Evolutionary conservation across 2,797 vertebrate species (phyloP), one percentile per base, ranked within the genome.

Genomic region (Saxicola maurus): DNA sequence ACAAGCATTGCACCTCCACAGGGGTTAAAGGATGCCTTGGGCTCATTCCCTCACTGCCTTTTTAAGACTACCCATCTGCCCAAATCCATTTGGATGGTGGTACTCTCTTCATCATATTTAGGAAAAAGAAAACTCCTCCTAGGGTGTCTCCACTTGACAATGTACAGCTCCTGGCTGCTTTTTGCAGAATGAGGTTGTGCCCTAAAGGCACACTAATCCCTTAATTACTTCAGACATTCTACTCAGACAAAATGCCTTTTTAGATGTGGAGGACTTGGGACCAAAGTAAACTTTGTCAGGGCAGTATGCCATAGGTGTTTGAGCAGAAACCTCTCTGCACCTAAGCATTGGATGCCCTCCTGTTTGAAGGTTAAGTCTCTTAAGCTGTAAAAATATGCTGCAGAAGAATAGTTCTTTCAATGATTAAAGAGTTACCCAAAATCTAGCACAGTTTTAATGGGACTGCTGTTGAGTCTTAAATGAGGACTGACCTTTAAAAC

Each of bases 341-440:
- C 52, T 12, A 48, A n/a, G 18, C 46, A 23, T 30, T 65, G 67
- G 25, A 40, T 72, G 23, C 23, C 59, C 42, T 69, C 7, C 61
- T 88, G n/a, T 72, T 81, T 60, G 51, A 83, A 0, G 53, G 55
- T 60, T 37, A 46, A 66, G 17, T 46, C 33, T 93, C 24, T 60
- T 80, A 71, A 83, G 14, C 56, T 69, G 25, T 79, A 33, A 90
- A 90, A 79, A 78, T 46, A 53, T 1, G 13, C 35, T 69, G 27
- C 56, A 65, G 51, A 86, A 87, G 17, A 87, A 37, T 7, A 57
- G 18, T 62, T 88, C 55, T 81, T 81, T 73, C 67, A 73, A 3
- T 48, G 40, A 62, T 33, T 72, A 73, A 67, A 42, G 71, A 85
- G 46, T 57, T 61, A 48, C 8, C 28, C 25, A 17, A 68, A 68